Conservation (phyloP, 2,888 invertebrate genomes). For the Hydrotaea cyrtoneurina region DNA sequence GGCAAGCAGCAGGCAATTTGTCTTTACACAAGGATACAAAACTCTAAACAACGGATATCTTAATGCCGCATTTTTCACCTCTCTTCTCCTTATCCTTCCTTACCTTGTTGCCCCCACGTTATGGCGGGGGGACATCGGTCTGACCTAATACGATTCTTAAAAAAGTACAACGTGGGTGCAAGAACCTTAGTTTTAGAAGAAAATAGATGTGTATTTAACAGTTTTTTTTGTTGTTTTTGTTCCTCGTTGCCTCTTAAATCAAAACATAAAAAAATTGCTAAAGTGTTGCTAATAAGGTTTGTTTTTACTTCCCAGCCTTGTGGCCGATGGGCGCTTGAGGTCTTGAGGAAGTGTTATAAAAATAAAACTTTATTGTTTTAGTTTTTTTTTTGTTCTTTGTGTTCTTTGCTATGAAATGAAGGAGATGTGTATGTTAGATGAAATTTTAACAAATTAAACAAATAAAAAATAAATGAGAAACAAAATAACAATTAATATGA, state of each 20-base stretch:
- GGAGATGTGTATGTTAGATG: too few relatives aligned
- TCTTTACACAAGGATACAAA: background rate
- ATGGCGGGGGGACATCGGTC: background rate
- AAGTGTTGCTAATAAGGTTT: background rate
- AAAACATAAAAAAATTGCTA: background rate
- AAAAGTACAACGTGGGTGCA: constrained; percentile 38
- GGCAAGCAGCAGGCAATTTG: constrained; percentile 8
- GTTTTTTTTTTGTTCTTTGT: background rate
- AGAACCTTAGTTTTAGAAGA: constrained; percentile 33
- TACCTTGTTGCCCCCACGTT: too few relatives aligned
- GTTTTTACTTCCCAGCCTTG: background rate
- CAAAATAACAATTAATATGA: constrained; percentile 46
- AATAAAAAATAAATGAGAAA: constrained; percentile 15
- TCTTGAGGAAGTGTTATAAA: background rate
- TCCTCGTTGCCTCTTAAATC: background rate
- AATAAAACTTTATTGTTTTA: background rate
- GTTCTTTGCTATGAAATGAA: background rate
- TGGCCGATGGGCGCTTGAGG: background rate
- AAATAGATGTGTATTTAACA: constrained; percentile 26
- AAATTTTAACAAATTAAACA: background rate
- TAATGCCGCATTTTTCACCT: too few relatives aligned
- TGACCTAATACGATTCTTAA: constrained; percentile 1
- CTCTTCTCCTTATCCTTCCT: too few relatives aligned
- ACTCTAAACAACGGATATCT: constrained; percentile 2
- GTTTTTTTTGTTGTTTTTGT: background rate